A percentile compares a stretch with the other conserved stretches of the same genome.
phyloP scores from a whole-genome alignment of 2,888 invertebrate genomes.

The Drosophila pegasa region DNA sequence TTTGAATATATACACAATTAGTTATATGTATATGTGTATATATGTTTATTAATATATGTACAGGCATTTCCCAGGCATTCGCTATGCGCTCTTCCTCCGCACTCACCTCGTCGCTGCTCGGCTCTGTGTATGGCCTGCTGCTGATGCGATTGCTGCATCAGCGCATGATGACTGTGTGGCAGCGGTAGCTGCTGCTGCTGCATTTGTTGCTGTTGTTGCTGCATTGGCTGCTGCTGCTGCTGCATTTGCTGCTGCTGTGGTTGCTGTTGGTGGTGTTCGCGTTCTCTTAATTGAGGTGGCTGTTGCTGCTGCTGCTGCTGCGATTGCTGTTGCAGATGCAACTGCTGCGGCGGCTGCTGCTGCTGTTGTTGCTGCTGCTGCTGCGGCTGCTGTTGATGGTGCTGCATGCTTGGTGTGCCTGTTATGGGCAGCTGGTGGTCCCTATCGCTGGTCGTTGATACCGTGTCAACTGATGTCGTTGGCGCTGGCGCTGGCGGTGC shows the following conservation, averaged over 20 bases:
- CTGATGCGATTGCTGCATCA: constrained; percentile 78
- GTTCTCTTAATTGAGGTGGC: constrained; percentile 57
- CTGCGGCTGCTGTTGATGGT: constrained; percentile 38
- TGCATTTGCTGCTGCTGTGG: constrained; percentile 37
- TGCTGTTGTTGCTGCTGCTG: constrained; percentile 13
- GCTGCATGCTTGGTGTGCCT: constrained; percentile 40
- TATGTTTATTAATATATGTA: constrained; percentile 28
- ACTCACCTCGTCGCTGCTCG: constrained; percentile 73
- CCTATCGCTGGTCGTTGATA: constrained; percentile 13
- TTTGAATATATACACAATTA: constrained; percentile 40
- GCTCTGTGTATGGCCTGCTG: constrained; percentile 76
- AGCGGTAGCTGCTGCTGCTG: constrained; percentile 51
- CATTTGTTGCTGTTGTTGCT: constrained; percentile 18
- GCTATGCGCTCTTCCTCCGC: constrained; percentile 7
- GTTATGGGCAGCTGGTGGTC: constrained; percentile 45
- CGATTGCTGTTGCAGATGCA: constrained; percentile 21
- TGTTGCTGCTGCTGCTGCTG: constrained; percentile 41
- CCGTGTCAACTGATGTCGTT: constrained; percentile 24
- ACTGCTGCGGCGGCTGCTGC: constrained; percentile 25
- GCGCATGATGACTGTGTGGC: constrained; percentile 70
- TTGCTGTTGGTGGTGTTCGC: constrained; percentile 53
- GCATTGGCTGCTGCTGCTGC: constrained; percentile 18
- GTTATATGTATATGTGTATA: constrained; percentile 5
- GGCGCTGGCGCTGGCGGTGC: constrained; percentile 57
- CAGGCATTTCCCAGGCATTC: constrained; percentile 32